Base-by-base conservation (phyloP, 2,113 vertebrate genomes). In the Chlorodrepanis virens region DNA sequence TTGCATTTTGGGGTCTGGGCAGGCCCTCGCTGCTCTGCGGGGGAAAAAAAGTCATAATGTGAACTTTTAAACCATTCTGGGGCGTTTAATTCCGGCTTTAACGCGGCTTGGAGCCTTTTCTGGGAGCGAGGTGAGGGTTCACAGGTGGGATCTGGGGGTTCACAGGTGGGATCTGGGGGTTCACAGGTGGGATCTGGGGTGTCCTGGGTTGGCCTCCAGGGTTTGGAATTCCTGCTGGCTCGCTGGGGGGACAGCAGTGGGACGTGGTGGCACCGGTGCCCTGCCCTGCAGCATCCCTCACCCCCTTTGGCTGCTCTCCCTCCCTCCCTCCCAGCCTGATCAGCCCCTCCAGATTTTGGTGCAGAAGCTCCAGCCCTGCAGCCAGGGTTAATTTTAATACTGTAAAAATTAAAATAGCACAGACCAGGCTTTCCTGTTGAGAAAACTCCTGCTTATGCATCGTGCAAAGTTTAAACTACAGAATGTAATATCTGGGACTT, bases 401-500 rank as follows among this genome's bases (percentile, higher is more conserved):
- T 84, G 96, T 94, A 87, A 97, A 97, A 97, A 95, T 97, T 71
- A 77, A 89, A 97, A 89, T 72, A 77, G 21, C 95, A 78, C 96
- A 94, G 96, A 71, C 2, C 15, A 89, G 44, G 88, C 93, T 95
- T 97, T 77, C 95, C 95, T 97, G 63, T 9, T 96, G 95, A 97
- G 97, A 87, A 95, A 95, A 88, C 93, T 96, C 96, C 98, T 96
- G 97, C 96, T 97, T 64, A 75, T 94, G 89, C 89, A 60, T 90
- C 90, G 94, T 97, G 92, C 97, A 96, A 96, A 98, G 97, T 98
- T 98, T 97, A 97, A 98, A 96, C 95, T 93, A 88, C 96, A 97
- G 97, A 97, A 97, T 98, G 96, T 97, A 96, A 98, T 97, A 96
- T 97, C 94, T 98, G 95, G 86, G 97, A 96, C 97, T 98, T 98